Evolutionary conservation across 2,113 vertebrate genomes (phyloP), one percentile per base, ranked within the genome.

Genomic region (Labeo catla): DNA sequence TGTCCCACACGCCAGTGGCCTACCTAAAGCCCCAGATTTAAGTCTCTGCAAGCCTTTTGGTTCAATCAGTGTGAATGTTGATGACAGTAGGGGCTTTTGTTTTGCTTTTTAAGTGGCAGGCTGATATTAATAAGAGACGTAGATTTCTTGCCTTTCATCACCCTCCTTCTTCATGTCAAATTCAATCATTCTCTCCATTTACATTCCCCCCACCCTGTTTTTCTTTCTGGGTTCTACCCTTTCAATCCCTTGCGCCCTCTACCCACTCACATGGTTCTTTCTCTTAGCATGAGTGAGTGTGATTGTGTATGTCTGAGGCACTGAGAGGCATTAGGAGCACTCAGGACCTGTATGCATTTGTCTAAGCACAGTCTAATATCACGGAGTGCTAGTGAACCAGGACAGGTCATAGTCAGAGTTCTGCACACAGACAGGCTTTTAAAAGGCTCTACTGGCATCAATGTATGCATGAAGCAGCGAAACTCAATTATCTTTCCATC

Each of bases 391-490:
- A 45, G 76, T 68, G 86, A 78, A 86, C 83, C 83, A 28, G 70
- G 81, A 80, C 65, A 83, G 74, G 81, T 88, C 74, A 81, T 21
- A 78, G 86, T 19, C 59, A 45, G 19, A 82, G 61, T 47, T 43
- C 54, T 45, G 45, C 34, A 65, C 81, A 8, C 34, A 57, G 66
- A 45, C 76, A 77, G 63, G 76, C 87, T 87, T 89, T 86, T 88
- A 88, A 78, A 83, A 89, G 59, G 57, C 83, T 66, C 52, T 28
- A 9, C 43, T 74, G 21, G 36, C 68, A 88, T 86, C 52, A 86
- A 88, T 88, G 66, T 86, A 88, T 88, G 85, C 68, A 86, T 86
- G 81, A 88, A 84, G 76, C 66, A 83, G 57, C 3, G 36, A 63
- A 83, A 70, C 43, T 84, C 84, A 81, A 86, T 82, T 86, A 81